Base-by-base conservation (phyloP, 1,140 invertebrate genomes). In the Trichogramma pretiosum region DNA sequence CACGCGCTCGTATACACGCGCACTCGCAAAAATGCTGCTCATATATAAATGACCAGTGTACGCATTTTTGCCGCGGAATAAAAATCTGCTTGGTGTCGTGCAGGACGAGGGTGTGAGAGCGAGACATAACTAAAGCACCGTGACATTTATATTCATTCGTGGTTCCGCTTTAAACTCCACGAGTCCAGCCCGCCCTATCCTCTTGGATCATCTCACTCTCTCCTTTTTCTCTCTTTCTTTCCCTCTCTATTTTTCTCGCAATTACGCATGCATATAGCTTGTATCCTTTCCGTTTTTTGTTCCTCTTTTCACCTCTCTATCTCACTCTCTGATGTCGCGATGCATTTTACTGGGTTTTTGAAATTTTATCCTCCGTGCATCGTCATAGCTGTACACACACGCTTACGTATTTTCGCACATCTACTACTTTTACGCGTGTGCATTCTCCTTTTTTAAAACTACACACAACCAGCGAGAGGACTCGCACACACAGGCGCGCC, bases 81-180 rank as follows among this genome's bases (percentile, higher is more conserved):
- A 52, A 48, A 48, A 48, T 55, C 32, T 45, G 34, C 52, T 45
- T 30, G 16, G 23, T 26, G n/a, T n/a, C 37, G n/a, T n/a, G n/a
- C n/a, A n/a, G n/a, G n/a, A n/a, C n/a, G n/a, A n/a, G n/a, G n/a
- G n/a, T n/a, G n/a, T n/a, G n/a, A n/a, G n/a, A n/a, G 42, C 43
- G 23, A 44, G 32, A 40, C 42, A 35, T 53, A 43, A 52, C 52
- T 59, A 55, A 56, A 56, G 36, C 52, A 36, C 50, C 23, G 30
- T 52, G 50, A 53, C 55, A 59, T 57, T 59, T 54, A 54, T 59
- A 57, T 59, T 57, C 54, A 57, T 57, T 57, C 50, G 50, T 43
- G 35, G 48, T 41, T 45, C 42, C 44, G 36, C 45, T 38, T 34
- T 52, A 56, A 56, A 48, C 50, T 49, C 36, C 47, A 43, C 39